Conservation (phyloP, 2,888 invertebrate genomes). For the Agrochola lychnidis region DNA sequence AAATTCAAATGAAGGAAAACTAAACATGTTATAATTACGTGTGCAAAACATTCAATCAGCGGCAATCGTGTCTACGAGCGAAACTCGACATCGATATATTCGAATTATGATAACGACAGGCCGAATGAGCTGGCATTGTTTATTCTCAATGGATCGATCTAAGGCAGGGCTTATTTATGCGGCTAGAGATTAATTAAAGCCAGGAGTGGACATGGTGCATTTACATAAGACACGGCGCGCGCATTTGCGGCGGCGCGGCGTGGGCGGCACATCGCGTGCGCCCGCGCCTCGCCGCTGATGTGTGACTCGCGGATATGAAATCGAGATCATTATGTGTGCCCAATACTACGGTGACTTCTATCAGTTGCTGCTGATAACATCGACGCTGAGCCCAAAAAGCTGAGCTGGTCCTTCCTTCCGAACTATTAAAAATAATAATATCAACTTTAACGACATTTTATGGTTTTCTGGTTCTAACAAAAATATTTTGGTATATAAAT, state of each 20-base stretch:
- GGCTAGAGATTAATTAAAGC: conserved; percentile 89
- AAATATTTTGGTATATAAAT: no score
- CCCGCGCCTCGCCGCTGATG: conserved; percentile 62
- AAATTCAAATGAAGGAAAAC: conserved; percentile 7
- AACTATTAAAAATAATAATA: neutral
- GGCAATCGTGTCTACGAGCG: conserved; percentile 36
- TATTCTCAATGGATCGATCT: conserved; percentile 83
- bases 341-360: conserved; percentile 46
- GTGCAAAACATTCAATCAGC: conserved; percentile 48
- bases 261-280: conserved; percentile 82
- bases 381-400: neutral
- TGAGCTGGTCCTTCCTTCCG: neutral
- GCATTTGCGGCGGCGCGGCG: conserved; percentile 86
- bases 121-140: conserved; percentile 73
- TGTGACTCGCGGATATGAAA: conserved; percentile 74
- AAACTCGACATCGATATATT: conserved; percentile 49
- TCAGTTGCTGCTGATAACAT: conserved; percentile 40
- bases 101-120: conserved; percentile 51
- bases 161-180: conserved; percentile 86
- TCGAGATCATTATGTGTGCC: conserved; percentile 72
- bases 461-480: neutral
- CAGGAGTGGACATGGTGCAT: conserved; percentile 86
- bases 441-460: neutral
- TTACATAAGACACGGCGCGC: conserved; percentile 90
- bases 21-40: conserved; percentile 18